Percentiles rank a stretch among this genome's conserved stretches.
Conservation (phyloP, 2,797 vertebrate genomes). For the Dromococcyx pavoninus region DNA sequence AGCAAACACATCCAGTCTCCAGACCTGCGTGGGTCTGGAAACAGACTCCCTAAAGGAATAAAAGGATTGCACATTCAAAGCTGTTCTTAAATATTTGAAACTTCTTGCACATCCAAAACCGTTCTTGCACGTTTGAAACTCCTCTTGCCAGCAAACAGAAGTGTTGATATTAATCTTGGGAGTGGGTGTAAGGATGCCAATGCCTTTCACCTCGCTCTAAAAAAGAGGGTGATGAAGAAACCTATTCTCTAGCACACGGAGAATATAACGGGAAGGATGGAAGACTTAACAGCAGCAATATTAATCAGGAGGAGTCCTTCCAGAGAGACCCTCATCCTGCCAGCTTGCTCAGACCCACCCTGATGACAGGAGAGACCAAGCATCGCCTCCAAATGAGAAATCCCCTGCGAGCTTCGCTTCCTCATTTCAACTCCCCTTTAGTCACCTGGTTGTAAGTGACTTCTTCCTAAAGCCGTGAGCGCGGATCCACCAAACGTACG, state of each 20-base stretch:
- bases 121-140: neutral
- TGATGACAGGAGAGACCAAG: neutral
- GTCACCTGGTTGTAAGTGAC: neutral
- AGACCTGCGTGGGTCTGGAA: no score
- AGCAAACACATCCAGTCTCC: no score
- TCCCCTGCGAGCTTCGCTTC: neutral
- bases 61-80: no score
- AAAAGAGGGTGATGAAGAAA: neutral
- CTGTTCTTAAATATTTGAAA: no score
- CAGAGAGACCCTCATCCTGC: neutral
- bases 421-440: neutral
- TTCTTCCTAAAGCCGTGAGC: neutral
- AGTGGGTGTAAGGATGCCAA: fast-evolving
- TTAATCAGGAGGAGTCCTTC: neutral
- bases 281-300: neutral
- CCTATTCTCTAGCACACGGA: neutral
- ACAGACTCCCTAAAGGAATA: no score
- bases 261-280: neutral
- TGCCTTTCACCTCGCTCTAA: neutral
- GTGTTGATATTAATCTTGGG: neutral
- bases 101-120: neutral
- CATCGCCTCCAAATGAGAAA: neutral
- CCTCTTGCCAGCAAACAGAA: neutral
- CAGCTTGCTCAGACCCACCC: neutral
- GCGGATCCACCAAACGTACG: fast-evolving